These are phyloP conservation scores for Digitonthophagus gazella DNA, from an alignment of 2,888 invertebrate species.

Conservation along the genomic window DNA sequence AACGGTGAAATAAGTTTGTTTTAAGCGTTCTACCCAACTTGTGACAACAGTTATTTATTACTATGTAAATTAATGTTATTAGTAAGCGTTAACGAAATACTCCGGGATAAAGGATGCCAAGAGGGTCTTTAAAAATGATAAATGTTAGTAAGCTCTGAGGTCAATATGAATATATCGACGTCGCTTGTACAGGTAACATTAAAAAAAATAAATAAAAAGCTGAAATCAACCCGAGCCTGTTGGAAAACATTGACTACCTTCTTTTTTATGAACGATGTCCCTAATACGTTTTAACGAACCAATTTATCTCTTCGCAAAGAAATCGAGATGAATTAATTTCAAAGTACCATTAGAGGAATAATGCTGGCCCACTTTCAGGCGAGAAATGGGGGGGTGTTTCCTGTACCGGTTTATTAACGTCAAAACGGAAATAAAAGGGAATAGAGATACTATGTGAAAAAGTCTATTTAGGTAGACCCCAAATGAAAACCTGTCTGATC, in stretches of 20 bases:
- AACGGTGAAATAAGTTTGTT: neutral
- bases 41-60: neutral
- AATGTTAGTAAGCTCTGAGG: neutral
- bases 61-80: neutral
- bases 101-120: neutral
- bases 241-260: neutral
- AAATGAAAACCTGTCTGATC: conserved; percentile 12
- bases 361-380: neutral
- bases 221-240: neutral
- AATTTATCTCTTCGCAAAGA: neutral
- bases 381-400: neutral
- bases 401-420: neutral
- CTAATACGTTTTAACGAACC: neutral
- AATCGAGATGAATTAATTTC: neutral
- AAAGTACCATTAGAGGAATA: neutral
- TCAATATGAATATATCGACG: conserved; percentile 11
- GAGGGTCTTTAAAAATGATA: conserved; percentile 4
- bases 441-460: conserved; percentile 7
- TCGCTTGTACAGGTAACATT: conserved; percentile 1
- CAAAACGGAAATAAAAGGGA: conserved; percentile 5
- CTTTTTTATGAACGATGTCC: neutral
- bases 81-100: too few species aligned
- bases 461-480: conserved; percentile 9
- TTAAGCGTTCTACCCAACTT: too few species aligned
- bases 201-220: too few species aligned